These are phyloP conservation scores for Coleophora deauratella DNA, from an alignment of 2,888 invertebrate genomes.

Conservation along the genomic window DNA sequence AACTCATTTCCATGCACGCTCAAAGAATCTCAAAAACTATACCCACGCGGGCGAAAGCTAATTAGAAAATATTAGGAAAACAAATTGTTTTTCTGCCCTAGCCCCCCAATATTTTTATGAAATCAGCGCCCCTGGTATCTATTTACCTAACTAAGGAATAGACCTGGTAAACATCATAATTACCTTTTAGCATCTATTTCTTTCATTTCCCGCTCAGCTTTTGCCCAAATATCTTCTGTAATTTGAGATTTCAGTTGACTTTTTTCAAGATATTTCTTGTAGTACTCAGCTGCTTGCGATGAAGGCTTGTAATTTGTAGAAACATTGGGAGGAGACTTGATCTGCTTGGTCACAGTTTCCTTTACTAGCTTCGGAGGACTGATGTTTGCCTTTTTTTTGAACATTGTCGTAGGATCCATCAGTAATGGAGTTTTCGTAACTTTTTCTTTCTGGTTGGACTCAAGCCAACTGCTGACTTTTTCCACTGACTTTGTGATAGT, in stretches of 20 bases:
- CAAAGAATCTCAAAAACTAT: too few species aligned
- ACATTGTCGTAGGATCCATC: constrained; percentile 17
- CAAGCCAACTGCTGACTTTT: constrained; percentile 25
- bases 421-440: not conserved
- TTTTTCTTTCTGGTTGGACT: constrained; percentile 3
- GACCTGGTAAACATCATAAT: constrained; percentile 5
- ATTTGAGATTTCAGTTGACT: constrained; percentile 22
- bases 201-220: constrained; percentile 33
- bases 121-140: too few species aligned
- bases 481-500: constrained; percentile 15
- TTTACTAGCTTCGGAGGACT: not conserved
- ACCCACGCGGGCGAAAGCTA: too few species aligned
- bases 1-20: too few species aligned
- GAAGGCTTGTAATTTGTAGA: constrained; percentile 29
- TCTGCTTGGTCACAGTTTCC: too few species aligned
- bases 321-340: not conserved
- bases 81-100: too few species aligned
- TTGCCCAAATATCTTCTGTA: constrained; percentile 35
- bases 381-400: constrained; percentile 3
- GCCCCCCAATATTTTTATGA: too few species aligned
- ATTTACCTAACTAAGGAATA: too few species aligned
- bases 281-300: constrained; percentile 30
- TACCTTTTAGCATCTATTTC: constrained; percentile 34
- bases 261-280: constrained; percentile 29
- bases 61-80: too few species aligned